Evolutionary conservation across 2,113 vertebrate species (phyloP), one percentile per base, ranked within the genome.

Genomic region (Aplodontia rufa): DNA sequence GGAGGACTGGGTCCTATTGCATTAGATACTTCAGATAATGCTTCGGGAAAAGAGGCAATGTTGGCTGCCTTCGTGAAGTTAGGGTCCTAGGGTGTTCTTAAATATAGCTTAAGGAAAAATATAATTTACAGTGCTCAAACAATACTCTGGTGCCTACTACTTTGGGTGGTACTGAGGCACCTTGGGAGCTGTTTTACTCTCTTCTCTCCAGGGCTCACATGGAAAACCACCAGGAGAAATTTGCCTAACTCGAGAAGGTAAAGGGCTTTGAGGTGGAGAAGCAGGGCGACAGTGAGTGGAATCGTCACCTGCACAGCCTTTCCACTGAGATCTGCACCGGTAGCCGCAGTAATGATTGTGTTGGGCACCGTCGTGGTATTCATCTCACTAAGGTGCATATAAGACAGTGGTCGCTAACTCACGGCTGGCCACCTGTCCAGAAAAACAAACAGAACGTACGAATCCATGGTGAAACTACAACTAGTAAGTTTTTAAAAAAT

Each of bases 291-390:
- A 45, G n/a, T 58, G 49, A 42, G 64, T 26, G n/a, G 74, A 20
- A 4, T 28, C 26, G 26, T 60, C n/a, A 99, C 99, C 99, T 98
- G 98, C 85, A 99, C 98, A 20, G 99, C 99, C 98, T 99, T 99
- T 93, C 99, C 99, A n/a, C 99, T 99, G 97, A 98, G 97, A 47
- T 99, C 99, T 0, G 99, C 99, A 35, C 99, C 98, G 79, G 99
- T 99, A 5, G 98, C 99, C 0, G 58, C 98, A 0, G 99, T 98
- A 6, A 98, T 98, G 49, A 95, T 97, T 1, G 99, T 98, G 98
- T 99, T 99, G 91, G 99, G 99, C 45, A 99, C 98, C 0, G 97
- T 98, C 91, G 76, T 83, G 35, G 99, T 99, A 98, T 98, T 99
- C 0, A 98, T 99, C 97, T 99, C 98, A 53, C 98, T 98, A 86